phyloP scores from a whole-genome alignment of 2,888 invertebrate genomes.

The Frankliniella fusca region DNA sequence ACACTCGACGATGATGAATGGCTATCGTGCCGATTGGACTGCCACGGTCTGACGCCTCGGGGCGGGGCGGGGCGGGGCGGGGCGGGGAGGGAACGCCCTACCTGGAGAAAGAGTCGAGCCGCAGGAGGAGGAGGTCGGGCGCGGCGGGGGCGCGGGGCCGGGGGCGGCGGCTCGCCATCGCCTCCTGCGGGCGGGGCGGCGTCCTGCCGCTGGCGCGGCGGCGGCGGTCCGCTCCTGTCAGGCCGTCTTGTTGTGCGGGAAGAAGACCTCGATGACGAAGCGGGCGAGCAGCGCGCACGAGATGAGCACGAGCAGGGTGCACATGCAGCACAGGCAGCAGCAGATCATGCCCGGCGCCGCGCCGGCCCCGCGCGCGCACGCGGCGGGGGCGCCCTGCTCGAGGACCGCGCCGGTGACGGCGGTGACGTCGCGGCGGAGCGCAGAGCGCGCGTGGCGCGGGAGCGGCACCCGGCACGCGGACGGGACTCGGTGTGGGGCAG shows the following conservation, averaged over 20 bases:
- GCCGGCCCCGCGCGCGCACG: too few relatives aligned
- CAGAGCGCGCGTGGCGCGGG: too few relatives aligned
- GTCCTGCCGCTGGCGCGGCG: too few relatives aligned
- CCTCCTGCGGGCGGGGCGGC: background rate
- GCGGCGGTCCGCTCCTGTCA: background rate
- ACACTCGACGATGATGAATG: too few relatives aligned
- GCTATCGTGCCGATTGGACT: too few relatives aligned
- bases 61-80: background rate
- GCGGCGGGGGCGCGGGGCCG: background rate
- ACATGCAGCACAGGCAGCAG: constrained; percentile 22
- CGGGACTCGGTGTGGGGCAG: too few relatives aligned
- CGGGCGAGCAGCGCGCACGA: constrained; percentile 20
- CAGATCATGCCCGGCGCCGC: background rate
- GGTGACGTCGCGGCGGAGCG: too few relatives aligned
- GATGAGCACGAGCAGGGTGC: constrained; percentile 21
- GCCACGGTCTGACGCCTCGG: too few relatives aligned
- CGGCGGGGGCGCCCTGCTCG: too few relatives aligned
- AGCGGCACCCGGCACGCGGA: too few relatives aligned
- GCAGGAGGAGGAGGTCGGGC: background rate
- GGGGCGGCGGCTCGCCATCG: background rate
- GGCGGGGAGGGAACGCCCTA: background rate
- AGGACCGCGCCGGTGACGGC: too few relatives aligned
- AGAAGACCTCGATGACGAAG: constrained; percentile 22
- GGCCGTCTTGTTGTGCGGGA: constrained; percentile 4
- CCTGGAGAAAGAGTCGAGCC: constrained; percentile 4